Conservation (phyloP, 2,113 vertebrate species). For the Scartelaos histophorus region DNA sequence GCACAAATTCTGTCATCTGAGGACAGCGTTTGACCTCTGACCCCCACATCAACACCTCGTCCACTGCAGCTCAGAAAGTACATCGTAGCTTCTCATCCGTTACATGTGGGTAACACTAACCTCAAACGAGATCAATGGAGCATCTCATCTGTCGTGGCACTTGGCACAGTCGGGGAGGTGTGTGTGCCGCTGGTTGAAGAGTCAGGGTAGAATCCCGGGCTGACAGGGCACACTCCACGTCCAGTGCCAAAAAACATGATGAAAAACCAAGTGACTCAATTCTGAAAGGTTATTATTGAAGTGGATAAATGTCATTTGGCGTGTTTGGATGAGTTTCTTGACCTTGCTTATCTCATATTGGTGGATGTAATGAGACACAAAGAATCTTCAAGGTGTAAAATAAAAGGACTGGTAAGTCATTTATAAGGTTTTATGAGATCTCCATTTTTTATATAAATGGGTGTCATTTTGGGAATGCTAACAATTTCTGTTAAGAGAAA, state of each 20-base stretch:
- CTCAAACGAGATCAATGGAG: conserved; percentile 46
- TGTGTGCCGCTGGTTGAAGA: conserved; percentile 39
- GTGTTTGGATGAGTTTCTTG: conserved; percentile 3
- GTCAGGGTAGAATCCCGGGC: conserved; percentile 39
- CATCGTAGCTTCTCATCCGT: conserved; percentile 36
- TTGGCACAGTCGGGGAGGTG: conserved; percentile 48
- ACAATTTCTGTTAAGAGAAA: too few relatives aligned
- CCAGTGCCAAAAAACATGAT: conserved; percentile 45
- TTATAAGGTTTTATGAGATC: not conserved
- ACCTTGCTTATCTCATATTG: conserved; percentile 46
- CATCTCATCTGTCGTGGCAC: conserved; percentile 59
- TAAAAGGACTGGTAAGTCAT: conserved; percentile 2
- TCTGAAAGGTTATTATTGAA: not conserved
- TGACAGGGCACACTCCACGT: conserved; percentile 39
- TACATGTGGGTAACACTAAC: conserved; percentile 56
- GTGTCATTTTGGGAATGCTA: conserved; percentile 5
- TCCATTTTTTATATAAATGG: not conserved
- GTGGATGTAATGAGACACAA: conserved; percentile 61
- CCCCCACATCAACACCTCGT: conserved; percentile 54
- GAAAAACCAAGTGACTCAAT: conserved; percentile 22
- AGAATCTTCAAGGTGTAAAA: conserved; percentile 30
- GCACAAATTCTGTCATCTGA: conserved; percentile 24
- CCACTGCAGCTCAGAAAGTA: conserved; percentile 25
- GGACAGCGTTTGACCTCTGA: conserved; percentile 30
- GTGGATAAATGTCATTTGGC: not conserved